Base-by-base conservation (phyloP, 2,888 invertebrate species). In the Caenorhabditis doughertyi region DNA sequence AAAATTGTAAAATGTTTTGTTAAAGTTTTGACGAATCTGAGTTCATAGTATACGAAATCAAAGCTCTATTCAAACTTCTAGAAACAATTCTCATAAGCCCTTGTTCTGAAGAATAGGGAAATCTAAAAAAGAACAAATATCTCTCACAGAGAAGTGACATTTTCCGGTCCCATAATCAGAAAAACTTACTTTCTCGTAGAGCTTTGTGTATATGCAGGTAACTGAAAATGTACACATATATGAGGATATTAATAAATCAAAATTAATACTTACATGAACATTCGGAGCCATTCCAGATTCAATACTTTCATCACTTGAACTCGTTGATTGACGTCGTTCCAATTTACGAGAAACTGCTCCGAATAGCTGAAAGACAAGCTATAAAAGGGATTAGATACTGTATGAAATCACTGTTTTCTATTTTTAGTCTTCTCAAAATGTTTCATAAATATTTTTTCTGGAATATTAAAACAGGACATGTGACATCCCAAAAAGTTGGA, bases 171-270 rank as follows among this genome's bases (percentile, higher is more conserved):
- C 9, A 9, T 32, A 32, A 7, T 32, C 32, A 16, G 25, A 74
- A 51, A 67, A 51, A 77, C 77, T 73, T 56, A 81, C 81, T 81
- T 76, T 65, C 81, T 76, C 18, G 81, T 81, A 3, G 81, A 81
- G 32, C 72, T 73, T 25, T 81, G 81, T 23, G 81, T 81, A 35
- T 81, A 81, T 2, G 72, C 76, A 18, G 81, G 71, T n/a, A 67
- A 42, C 76, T 76, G 70, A 42, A 74, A 76, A 44, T 1, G 58
- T 44, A 42, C 35, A n/a, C n/a, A n/a, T n/a, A 47, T 29, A 5
- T 21, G 18, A 42, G 0, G 9, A 23, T 3, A 29, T 11, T 9
- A 16, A 39, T 21, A 11, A 49, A 16, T 13, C 11, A 3, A 23
- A 44, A 32, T 25, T 18, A 32, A 16, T 3, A 42, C 74, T 49